Evolutionary conservation across 1,140 invertebrate species (phyloP).

Genomic region (Ceratosolen fusciceps): DNA sequence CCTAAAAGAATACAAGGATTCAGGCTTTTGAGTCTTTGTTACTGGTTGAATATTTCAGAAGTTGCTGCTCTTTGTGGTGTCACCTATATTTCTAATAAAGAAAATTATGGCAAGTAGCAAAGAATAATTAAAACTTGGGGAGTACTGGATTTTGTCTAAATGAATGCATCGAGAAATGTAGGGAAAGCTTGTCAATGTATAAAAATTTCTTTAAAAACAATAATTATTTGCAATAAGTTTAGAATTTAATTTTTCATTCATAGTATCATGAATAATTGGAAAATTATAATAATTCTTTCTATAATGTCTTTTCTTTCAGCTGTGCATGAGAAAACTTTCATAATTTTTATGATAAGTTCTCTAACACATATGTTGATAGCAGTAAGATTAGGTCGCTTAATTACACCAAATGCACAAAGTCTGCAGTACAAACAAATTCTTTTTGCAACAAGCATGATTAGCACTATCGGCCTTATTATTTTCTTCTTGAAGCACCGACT

Average conservation of each 20-base stretch:
- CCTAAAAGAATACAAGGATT: slow-evolving; percentile 64
- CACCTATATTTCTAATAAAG: slow-evolving; percentile 92
- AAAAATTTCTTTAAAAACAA: too few relatives aligned
- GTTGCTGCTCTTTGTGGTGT: slow-evolving; percentile 87
- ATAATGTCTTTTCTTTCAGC: slow-evolving; percentile 76
- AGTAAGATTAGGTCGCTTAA: slow-evolving; percentile 71
- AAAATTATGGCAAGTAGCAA: slow-evolving; percentile 89
- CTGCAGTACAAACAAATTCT: slow-evolving; percentile 82
- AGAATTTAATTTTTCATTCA: too few relatives aligned
- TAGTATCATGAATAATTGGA: too few relatives aligned
- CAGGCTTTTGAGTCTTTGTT: slow-evolving; percentile 81
- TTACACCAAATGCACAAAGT: slow-evolving; percentile 71
- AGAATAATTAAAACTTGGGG: slow-evolving; percentile 7
- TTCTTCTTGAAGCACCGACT: slow-evolving; percentile 91
- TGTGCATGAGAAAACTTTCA: slow-evolving; percentile 93
- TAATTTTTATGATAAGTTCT: slow-evolving; percentile 91
- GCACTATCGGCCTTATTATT: slow-evolving; percentile 84
- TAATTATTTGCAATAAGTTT: too few relatives aligned
- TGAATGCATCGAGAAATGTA: too few relatives aligned
- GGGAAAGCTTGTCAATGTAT: too few relatives aligned
- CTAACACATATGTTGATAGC: slow-evolving; percentile 86
- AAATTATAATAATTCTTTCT: too few relatives aligned
- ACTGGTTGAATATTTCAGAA: slow-evolving; percentile 89
- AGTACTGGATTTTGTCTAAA: too few relatives aligned
- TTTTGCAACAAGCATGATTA: slow-evolving; percentile 81